These are phyloP conservation scores for Pangasius larnaudii DNA, from an alignment of 2,797 vertebrate species.

Conservation along the genomic window DNA sequence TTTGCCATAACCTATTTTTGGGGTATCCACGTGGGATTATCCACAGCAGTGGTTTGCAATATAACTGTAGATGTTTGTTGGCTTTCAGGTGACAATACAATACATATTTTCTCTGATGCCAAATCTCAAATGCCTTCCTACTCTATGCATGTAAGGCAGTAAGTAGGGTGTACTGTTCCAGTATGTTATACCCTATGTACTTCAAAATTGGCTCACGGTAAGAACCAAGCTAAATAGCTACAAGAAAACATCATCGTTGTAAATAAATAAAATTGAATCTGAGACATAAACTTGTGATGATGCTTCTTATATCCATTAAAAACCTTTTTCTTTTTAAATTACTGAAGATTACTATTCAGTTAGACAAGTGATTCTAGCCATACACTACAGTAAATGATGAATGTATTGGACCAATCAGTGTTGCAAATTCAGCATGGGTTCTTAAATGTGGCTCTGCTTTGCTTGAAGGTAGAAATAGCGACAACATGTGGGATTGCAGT, in stretches of 20 bases:
- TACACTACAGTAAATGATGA: not conserved
- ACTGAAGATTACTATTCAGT: not conserved
- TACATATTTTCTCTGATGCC: not conserved
- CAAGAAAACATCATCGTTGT: not conserved
- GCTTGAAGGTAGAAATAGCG: not conserved
- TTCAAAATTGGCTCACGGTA: not conserved
- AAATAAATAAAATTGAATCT: not conserved
- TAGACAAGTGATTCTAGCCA: not conserved
- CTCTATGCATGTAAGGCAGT: not conserved
- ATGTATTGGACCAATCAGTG: not conserved
- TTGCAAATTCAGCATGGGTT: conserved; percentile 13
- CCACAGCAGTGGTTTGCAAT: not conserved
- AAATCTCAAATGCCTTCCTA: not conserved
- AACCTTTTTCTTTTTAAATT: not conserved
- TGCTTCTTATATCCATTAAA: not conserved
- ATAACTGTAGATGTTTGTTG: not conserved
- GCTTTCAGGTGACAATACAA: not conserved
- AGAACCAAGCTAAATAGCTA: not conserved
- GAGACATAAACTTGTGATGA: not conserved
- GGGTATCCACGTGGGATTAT: not conserved
- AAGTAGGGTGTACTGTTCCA: not conserved
- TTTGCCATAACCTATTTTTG: not conserved
- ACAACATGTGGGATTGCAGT: conserved; percentile 5
- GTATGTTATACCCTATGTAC: not conserved
- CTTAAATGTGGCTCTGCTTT: not conserved